Base-by-base conservation (phyloP, 64 coral and sea anemone genomes). In the Actinia equina region DNA sequence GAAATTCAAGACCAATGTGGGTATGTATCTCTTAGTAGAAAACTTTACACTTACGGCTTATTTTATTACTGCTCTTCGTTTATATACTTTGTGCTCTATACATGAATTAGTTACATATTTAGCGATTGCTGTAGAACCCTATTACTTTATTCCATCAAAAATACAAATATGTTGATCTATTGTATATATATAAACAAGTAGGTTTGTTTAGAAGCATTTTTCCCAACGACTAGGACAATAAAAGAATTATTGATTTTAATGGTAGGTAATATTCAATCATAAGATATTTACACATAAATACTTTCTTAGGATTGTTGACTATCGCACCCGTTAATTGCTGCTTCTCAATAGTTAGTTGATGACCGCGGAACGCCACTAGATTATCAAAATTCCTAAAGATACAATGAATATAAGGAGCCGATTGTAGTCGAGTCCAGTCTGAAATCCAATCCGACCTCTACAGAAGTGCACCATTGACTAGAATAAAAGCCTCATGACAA, bases 381-480 rank as follows among this genome's bases (percentile, higher is more conserved):
- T 74, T 41, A 74, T 25, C 27, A 74, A 26, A 74, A 74, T 74
- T 74, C 69, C 69, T n/a, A 41, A 41, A 30, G 22, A 12, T 85
- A 85, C 83, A 85, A 85, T 26, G 83, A 27, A 63, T 45, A 85
- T 85, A 85, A 85, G 82, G 83, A 44, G 55, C 3, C 59, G 83
- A 85, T 85, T 85, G 83, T 85, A 85, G 83, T 85, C 83, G 83
- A 60, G 83, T 15, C 83, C 0, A 53, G 52, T 52, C 30, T 85
- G 83, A 85, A 85, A 85, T 53, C 26, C 55, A 25, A 85, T 63
- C 83, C 55, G 43, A 58, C 17, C 78, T 74, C 69, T 43, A 25
- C 44, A 52, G 44, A 23, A 52, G 53, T 82, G 80, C 80, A 82
- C 45, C 80, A 19, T 19, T 44, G 43, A 82, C 42, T 74, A 25